A percentile compares a stretch with the other conserved stretches of the same genome.
Evolutionary conservation across 2,113 vertebrate species (phyloP).

Genomic region (Ciconia boyciana): DNA sequence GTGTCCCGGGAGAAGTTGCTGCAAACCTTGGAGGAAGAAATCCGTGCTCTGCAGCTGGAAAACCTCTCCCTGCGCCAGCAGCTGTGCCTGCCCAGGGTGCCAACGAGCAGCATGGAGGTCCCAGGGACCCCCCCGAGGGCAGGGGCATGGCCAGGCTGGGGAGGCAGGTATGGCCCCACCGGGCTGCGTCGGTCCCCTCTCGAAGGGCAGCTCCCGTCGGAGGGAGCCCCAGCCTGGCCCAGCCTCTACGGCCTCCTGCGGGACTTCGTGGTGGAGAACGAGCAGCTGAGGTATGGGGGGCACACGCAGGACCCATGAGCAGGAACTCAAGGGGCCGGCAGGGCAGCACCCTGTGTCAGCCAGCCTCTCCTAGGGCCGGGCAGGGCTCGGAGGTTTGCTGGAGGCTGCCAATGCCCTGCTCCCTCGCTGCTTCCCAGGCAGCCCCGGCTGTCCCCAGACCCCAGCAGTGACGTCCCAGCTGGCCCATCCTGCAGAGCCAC

Average conservation of each 20-base stretch:
- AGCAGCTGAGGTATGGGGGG: conserved; percentile 59
- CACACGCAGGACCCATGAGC: background rate
- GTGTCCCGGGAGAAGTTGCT: conserved; percentile 48
- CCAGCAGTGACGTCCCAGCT: background rate
- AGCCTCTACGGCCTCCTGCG: conserved; percentile 69
- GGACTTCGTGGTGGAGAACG: conserved; percentile 74
- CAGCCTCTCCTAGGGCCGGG: background rate
- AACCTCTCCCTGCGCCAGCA: conserved; percentile 67
- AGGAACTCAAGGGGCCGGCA: background rate
- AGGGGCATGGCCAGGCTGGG: background rate
- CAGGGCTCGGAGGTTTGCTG: fast-evolving
- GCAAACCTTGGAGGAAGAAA: conserved; percentile 59
- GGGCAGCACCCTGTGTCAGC: background rate
- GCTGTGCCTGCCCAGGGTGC: conserved; percentile 39
- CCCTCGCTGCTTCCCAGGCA: background rate
- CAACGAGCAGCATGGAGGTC: background rate
- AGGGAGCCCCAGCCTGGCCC: conserved; percentile 56
- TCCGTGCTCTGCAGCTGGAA: conserved; percentile 62
- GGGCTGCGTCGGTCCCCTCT: background rate
- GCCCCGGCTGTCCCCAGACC: background rate
- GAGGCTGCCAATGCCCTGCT: background rate
- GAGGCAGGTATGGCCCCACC: background rate
- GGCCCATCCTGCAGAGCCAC: background rate
- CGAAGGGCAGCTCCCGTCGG: background rate
- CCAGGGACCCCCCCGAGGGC: fast-evolving